A percentile compares a stretch with the other conserved stretches of the same genome.
Conservation (phyloP, 2,797 vertebrate genomes). For the Ctenochaetus hawaiiensis region DNA sequence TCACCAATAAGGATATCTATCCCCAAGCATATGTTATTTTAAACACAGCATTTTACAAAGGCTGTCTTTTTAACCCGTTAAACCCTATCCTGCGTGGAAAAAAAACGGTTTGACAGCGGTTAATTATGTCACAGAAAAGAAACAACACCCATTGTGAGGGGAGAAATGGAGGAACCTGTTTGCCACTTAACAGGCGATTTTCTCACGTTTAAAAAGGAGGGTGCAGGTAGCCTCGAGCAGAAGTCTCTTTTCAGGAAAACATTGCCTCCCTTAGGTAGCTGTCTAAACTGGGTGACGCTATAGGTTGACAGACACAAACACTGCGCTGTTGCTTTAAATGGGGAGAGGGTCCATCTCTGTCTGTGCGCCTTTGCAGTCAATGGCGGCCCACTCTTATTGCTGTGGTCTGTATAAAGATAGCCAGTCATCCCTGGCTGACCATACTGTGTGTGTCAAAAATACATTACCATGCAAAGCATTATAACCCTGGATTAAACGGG, state of each 20-base stretch:
- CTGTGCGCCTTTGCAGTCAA: conserved; percentile 80
- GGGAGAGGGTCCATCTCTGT: conserved; percentile 70
- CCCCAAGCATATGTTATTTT: not conserved
- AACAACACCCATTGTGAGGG: conserved; percentile 3
- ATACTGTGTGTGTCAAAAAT: conserved; percentile 20
- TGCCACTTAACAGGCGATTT: conserved; percentile 29
- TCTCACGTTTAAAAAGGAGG: not conserved
- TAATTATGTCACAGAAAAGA: conserved; percentile 3
- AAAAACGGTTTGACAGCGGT: conserved; percentile 8
- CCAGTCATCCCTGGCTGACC: conserved; percentile 47
- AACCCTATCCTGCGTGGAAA: not conserved
- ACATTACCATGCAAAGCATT: conserved; percentile 20
- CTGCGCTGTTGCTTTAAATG: conserved; percentile 82
- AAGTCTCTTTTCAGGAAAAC: conserved; percentile 52
- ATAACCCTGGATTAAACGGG: conserved; percentile 30
- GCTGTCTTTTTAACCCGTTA: not conserved
- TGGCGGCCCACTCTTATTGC: conserved; percentile 77
- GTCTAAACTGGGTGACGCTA: conserved; percentile 27
- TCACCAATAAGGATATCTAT: not conserved
- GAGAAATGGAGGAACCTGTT: conserved; percentile 27
- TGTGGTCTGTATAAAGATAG: conserved; percentile 52
- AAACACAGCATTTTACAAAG: not conserved
- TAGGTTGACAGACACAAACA: conserved; percentile 61
- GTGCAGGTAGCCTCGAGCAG: conserved; percentile 10
- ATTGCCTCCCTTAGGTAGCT: conserved; percentile 36